A percentile compares a stretch with the other conserved stretches of the same genome.
Conservation (phyloP, 2,888 invertebrate genomes). For the Ypsolopha scabrella region DNA sequence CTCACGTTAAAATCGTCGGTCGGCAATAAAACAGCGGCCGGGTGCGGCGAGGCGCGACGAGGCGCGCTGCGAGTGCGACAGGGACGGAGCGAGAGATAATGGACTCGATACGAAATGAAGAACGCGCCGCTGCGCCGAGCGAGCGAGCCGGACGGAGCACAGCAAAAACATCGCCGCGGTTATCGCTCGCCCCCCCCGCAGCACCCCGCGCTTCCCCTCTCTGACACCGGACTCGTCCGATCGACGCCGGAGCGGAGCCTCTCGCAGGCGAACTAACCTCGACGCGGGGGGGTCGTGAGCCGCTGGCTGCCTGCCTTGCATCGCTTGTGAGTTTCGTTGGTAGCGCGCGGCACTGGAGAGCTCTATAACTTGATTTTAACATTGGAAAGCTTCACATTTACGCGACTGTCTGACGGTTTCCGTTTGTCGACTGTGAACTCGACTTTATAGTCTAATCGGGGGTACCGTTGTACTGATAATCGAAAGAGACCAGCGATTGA, state of each 20-base stretch:
- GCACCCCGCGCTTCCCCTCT: constrained; percentile 23
- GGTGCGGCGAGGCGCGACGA: constrained; percentile 66
- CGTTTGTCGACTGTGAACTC: constrained; percentile 22
- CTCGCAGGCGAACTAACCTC: constrained; percentile 61
- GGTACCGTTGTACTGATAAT: constrained; percentile 23
- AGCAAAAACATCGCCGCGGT: constrained; percentile 66
- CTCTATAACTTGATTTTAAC: constrained; percentile 43
- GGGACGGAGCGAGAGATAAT: constrained; percentile 60
- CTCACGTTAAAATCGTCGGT: constrained; percentile 71
- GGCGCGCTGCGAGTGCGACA: constrained; percentile 46
- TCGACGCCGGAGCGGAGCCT: constrained; percentile 50
- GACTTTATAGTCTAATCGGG: constrained; percentile 9
- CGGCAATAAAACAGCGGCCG: constrained; percentile 69
- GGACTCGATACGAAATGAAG: constrained; percentile 65
- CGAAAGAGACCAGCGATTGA: constrained; percentile 40
- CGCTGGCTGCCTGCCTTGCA: constrained; percentile 20
- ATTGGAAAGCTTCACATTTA: constrained; percentile 46
- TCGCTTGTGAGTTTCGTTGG: constrained; percentile 22
- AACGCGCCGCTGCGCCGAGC: constrained; percentile 58
- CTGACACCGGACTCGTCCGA: constrained; percentile 36
- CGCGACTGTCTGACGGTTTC: constrained; percentile 41
- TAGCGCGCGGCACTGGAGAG: constrained; percentile 35
- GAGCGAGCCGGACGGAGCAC: constrained; percentile 57
- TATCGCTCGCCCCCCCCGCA: constrained; percentile 41
- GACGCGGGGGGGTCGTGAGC: constrained; percentile 57